phyloP scores from a whole-genome alignment of 2,888 invertebrate species.

The Tethea ocularis region DNA sequence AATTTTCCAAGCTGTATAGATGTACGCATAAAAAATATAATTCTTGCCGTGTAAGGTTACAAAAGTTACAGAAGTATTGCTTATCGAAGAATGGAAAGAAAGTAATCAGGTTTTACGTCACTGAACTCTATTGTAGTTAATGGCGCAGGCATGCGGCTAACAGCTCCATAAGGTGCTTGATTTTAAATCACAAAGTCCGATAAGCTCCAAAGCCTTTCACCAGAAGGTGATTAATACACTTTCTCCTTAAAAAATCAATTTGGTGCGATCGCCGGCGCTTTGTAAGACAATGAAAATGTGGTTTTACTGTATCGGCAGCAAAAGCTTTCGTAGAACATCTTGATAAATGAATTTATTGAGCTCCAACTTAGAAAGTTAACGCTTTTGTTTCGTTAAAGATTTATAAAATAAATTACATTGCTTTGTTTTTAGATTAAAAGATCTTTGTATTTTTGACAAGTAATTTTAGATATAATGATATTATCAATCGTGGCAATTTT shows the following conservation, averaged over 20 bases:
- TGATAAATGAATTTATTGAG: constrained; percentile 64
- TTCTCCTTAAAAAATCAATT: constrained; percentile 67
- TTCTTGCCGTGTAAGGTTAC: not conserved
- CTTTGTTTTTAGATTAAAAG: constrained; percentile 21
- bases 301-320: constrained; percentile 44
- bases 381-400: constrained; percentile 59
- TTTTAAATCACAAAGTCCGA: constrained; percentile 15
- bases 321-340: constrained; percentile 43
- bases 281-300: constrained; percentile 55
- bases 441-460: constrained; percentile 1
- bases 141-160: constrained; percentile 11
- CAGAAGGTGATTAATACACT: constrained; percentile 50
- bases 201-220: constrained; percentile 50
- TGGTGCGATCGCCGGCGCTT: constrained; percentile 46
- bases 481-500: not conserved
- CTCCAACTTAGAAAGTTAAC: constrained; percentile 51
- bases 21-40: not conserved
- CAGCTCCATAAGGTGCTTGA: not conserved
- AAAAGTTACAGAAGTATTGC: not conserved
- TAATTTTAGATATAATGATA: not conserved
- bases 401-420: constrained; percentile 42
- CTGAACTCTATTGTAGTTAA: constrained; percentile 9
- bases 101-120: constrained; percentile 1
- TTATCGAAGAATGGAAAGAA: not conserved
- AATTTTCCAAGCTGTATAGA: not conserved